phyloP scores from a whole-genome alignment of 2,888 invertebrate species.

The Saturnia pavonia region DNA sequence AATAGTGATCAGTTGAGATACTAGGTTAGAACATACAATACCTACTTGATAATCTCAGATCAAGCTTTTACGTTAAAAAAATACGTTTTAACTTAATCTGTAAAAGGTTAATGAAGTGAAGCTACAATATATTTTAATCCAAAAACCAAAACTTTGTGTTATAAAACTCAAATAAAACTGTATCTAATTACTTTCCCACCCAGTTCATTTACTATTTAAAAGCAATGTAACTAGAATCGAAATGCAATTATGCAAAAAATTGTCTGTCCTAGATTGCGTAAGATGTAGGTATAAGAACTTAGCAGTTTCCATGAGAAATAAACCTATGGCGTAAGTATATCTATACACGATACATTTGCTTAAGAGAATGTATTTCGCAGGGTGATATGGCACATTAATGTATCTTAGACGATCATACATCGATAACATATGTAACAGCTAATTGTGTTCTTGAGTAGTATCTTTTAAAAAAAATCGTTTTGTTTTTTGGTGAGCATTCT shows the following conservation, averaged over 20 bases:
- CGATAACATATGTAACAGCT: no score
- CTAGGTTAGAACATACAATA: no score
- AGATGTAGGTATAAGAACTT: not conserved
- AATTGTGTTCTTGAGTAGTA: no score
- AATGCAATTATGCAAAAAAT: slow-evolving; percentile 2
- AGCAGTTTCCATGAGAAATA: not conserved
- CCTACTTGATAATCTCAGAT: no score
- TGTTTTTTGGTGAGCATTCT: no score
- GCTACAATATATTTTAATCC: not conserved
- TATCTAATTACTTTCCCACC: not conserved
- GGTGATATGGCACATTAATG: not conserved
- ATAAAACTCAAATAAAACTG: not conserved
- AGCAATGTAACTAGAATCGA: not conserved
- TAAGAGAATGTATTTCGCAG: not conserved
- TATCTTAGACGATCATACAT: not conserved
- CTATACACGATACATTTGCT: not conserved
- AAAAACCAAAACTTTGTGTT: not conserved
- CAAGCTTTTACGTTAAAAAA: no score
- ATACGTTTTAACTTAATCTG: no score
- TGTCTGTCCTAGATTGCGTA: not conserved
- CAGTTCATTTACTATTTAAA: slow-evolving; percentile 2
- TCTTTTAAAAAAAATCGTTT: no score
- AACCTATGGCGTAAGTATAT: not conserved
- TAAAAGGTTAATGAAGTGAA: no score
- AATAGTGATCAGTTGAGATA: no score